Base-by-base conservation (phyloP, 1,140 invertebrate genomes). In the Procambarus virginalis region DNA sequence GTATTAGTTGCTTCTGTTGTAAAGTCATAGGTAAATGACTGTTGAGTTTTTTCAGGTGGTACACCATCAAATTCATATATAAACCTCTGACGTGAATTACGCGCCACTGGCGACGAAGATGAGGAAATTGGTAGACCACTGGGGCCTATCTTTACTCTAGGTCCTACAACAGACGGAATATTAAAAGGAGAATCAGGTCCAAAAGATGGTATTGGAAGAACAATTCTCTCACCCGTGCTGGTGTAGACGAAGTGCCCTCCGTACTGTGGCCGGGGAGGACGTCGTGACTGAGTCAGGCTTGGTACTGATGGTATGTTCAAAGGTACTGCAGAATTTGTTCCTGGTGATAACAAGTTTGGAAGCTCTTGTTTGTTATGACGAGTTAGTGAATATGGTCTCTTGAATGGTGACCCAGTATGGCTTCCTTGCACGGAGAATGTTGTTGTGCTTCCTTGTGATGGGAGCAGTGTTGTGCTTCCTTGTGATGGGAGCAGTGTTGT, bases 31-130 rank as follows among this genome's bases (percentile, higher is more conserved):
- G 51, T 79, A 51, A 64, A 68, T 14, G 76, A 20, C 20, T 78
- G 58, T 77, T 79, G 20, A 20, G 73, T n/a, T 9, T 70, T 49
- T 83, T 58, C 79, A 8, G 2, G 22, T 60, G 55, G 34, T 4
- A 20, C 75, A 17, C 84, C 75, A 49, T 84, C 76, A 64, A 89
- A 89, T 51, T 89, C 87, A 78, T 89, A 89, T 46, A 78, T 89
- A 55, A 77, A 89, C 17, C 87, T 83, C 14, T 89, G 87, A 2
- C 75, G 51, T 10, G 87, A 78, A 6, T 84, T 84, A 34, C 10
- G 14, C 2, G 82, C 9, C 17, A 17, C 48, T 49, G 78, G 17
- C 48, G 34, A 20, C 2, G 34, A 14, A 0, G 77, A 64, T 14
- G 86, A 8, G 8, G 64, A 20, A 3, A 14, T 51, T 48, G 64